Evolutionary conservation across 2,797 vertebrate species (phyloP).

Genomic region (Darevskia mixta): DNA sequence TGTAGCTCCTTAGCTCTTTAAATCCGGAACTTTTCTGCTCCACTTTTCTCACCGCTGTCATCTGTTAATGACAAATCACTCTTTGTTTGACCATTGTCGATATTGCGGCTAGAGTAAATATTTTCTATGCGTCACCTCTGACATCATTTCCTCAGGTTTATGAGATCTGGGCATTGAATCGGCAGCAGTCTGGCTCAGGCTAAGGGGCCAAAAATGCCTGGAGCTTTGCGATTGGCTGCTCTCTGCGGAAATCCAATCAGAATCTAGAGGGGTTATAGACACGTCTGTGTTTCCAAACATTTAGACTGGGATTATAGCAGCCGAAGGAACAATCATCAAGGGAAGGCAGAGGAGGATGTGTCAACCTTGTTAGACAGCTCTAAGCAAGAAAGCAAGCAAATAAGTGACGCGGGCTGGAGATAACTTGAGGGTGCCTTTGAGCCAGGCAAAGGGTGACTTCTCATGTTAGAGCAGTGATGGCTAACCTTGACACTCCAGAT

Average conservation of each 20-base stretch:
- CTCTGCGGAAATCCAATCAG: conserved; percentile 42
- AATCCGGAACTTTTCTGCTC: not conserved
- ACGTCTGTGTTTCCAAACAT: not conserved
- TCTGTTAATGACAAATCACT: not conserved
- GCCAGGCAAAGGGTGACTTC: too few relatives aligned
- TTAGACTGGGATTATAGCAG: conserved; percentile 43
- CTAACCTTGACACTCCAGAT: too few relatives aligned
- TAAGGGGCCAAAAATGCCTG: not conserved
- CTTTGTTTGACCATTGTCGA: not conserved
- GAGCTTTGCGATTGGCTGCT: not conserved
- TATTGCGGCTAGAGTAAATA: not conserved
- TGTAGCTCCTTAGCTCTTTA: not conserved
- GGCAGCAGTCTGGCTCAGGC: not conserved
- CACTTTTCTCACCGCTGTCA: too few relatives aligned
- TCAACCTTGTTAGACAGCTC: conserved; percentile 44
- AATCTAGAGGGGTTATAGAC: not conserved
- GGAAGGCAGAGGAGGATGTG: conserved; percentile 31
- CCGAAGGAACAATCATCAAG: not conserved
- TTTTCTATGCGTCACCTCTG: not conserved
- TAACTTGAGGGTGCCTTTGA: not conserved
- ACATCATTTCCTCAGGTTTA: conserved; percentile 18
- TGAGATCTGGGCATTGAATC: not conserved
- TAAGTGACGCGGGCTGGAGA: not conserved
- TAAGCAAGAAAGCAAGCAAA: conserved; percentile 14
- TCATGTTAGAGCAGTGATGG: too few relatives aligned